Percentiles rank a stretch among this genome's conserved stretches.
These are phyloP conservation scores for Chelmon rostratus DNA, from an alignment of 2,797 vertebrate genomes.

Conservation along the genomic window DNA sequence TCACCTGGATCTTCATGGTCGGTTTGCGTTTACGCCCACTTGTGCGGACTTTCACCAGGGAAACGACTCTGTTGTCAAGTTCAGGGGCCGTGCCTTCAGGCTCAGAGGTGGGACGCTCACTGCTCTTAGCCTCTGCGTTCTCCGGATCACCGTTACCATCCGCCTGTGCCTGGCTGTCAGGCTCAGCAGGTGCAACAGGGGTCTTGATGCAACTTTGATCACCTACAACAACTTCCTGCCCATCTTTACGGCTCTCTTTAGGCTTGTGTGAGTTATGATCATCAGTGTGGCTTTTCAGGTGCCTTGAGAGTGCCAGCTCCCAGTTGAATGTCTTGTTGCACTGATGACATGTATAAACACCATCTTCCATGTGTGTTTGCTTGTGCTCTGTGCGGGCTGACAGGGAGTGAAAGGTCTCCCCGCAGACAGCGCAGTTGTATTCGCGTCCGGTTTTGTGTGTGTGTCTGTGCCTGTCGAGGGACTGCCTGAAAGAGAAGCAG, in stretches of 20 bases:
- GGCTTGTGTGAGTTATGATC: background rate
- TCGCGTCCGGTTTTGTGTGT: slow-evolving; percentile 75
- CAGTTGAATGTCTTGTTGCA: slow-evolving; percentile 72
- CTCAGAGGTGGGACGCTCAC: background rate
- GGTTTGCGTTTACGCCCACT: slow-evolving; percentile 75
- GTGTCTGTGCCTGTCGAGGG: slow-evolving; percentile 82
- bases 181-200: background rate
- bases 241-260: background rate
- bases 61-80: background rate
- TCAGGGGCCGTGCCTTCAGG: background rate
- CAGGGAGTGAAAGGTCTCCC: slow-evolving; percentile 74
- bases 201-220: slow-evolving; percentile 2
- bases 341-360: slow-evolving; percentile 38
- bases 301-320: slow-evolving; percentile 68
- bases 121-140: background rate
- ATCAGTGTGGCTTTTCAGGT: slow-evolving; percentile 66
- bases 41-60: slow-evolving; percentile 58
- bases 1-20: slow-evolving; percentile 77
- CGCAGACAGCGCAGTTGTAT: slow-evolving; percentile 76
- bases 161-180: background rate
- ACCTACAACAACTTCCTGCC: background rate
- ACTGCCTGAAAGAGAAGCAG: slow-evolving; percentile 86
- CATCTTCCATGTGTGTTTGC: slow-evolving; percentile 52
- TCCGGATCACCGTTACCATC: background rate
- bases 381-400: slow-evolving; percentile 63